A percentile compares a stretch with the other conserved stretches of the same genome.
Evolutionary conservation across 35 echinoderm and acorn worm genomes (phyloP).

Genomic region (Holothuria glaberrima): DNA sequence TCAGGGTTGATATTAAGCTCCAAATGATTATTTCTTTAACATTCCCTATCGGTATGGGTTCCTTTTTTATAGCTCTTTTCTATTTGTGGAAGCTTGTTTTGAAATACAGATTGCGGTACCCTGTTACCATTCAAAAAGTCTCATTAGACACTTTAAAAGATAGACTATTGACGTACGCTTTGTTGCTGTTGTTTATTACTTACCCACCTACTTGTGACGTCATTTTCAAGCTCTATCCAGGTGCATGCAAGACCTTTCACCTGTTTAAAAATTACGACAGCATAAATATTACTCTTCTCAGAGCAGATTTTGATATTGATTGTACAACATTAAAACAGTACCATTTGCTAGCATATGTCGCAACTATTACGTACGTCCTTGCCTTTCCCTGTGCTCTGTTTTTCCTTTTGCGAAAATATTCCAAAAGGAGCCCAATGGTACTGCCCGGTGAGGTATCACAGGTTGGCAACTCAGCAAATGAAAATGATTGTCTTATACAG

Average conservation of each 20-base stretch:
- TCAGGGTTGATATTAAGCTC: neutral
- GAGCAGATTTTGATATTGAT: conserved; percentile 1
- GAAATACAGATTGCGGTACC: neutral
- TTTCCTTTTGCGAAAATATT: neutral
- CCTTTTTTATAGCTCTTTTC: neutral
- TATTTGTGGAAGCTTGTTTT: conserved; percentile 4
- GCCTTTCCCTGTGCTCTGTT: neutral
- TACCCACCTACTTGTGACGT: conserved; percentile 8
- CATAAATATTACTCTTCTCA: neutral
- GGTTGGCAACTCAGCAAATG: neutral
- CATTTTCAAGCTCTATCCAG: conserved; percentile 19
- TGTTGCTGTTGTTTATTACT: neutral
- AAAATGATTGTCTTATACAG: neutral
- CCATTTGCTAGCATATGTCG: neutral
- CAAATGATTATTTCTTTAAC: conserved; percentile 14
- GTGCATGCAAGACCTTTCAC: neutral
- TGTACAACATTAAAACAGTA: neutral
- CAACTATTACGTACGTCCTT: neutral
- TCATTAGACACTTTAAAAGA: neutral
- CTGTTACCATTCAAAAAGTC: neutral
- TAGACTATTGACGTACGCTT: neutral
- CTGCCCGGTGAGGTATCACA: neutral
- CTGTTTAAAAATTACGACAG: neutral
- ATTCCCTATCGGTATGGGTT: neutral
- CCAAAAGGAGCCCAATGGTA: neutral